Evolutionary conservation across 37 sponge, comb jelly and placozoan genomes (phyloP).

Genomic region (Oopsacas minuta): DNA sequence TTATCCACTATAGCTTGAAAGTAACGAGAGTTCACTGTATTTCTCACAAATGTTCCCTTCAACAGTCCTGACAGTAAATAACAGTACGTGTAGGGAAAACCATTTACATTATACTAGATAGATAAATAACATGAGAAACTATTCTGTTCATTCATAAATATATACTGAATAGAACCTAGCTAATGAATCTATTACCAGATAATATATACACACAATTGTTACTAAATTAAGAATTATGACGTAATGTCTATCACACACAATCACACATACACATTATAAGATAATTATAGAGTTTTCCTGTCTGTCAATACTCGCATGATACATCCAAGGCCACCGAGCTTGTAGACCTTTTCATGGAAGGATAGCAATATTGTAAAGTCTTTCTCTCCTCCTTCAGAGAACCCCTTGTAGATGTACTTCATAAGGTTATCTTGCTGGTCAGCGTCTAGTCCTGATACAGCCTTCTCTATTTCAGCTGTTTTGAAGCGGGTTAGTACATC

Average conservation of each 20-base stretch:
- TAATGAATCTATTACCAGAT: too few species aligned
- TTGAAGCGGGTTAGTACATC: conserved; percentile 81
- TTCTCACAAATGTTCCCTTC: too few species aligned
- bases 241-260: conserved; percentile 9
- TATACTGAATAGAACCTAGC: too few species aligned
- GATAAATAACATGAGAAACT: too few species aligned
- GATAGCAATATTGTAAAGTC: conserved; percentile 74
- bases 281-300: conserved; percentile 68
- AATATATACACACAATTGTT: not conserved
- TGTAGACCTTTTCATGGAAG: conserved; percentile 79
- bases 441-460: conserved; percentile 40
- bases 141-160: too few species aligned
- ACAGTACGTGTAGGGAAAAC: too few species aligned
- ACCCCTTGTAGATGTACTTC: conserved; percentile 96
- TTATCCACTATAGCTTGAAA: too few species aligned
- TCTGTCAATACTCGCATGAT: conserved; percentile 88
- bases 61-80: too few species aligned
- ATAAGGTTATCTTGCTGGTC: conserved; percentile 76
- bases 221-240: not conserved
- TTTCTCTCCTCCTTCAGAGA: conserved; percentile 86
- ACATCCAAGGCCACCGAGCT: conserved; percentile 58
- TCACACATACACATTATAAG: conserved; percentile 8
- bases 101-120: too few species aligned
- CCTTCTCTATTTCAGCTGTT: conserved; percentile 63
- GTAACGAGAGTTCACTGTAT: too few species aligned